These are phyloP conservation scores for Scomberomorus guttatus DNA, from an alignment of 2,797 vertebrate species.

Conservation along the genomic window DNA sequence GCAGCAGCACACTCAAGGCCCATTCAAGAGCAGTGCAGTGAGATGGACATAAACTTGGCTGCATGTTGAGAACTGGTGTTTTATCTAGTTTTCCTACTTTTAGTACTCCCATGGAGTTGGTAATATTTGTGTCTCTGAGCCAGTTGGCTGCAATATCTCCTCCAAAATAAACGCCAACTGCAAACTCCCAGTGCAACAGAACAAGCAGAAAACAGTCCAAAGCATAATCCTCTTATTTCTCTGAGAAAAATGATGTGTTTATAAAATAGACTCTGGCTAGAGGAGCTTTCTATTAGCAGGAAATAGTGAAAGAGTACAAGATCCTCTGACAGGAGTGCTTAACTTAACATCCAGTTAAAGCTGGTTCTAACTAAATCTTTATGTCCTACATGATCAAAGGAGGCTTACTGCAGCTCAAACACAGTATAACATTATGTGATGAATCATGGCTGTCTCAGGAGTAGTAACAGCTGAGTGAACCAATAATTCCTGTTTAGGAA, in stretches of 20 bases:
- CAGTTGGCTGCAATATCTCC: conserved; percentile 11
- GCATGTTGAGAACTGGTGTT: conserved; percentile 16
- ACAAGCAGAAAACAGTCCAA: neutral
- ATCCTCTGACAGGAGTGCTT: neutral
- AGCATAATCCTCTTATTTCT: neutral
- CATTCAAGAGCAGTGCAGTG: neutral
- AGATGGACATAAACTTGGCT: conserved; percentile 27
- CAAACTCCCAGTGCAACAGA: conserved; percentile 15
- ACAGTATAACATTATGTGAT: neutral
- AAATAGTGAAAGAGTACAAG: neutral
- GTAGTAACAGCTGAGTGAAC: conserved; percentile 11
- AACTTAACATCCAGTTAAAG: conserved; percentile 1
- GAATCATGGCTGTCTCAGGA: conserved; percentile 13
- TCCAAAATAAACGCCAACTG: conserved; percentile 15
- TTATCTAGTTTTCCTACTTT: conserved; percentile 14
- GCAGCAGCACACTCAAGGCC: neutral
- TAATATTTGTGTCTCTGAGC: conserved; percentile 14
- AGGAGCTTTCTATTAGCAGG: neutral
- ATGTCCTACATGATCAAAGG: neutral
- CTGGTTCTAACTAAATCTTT: neutral
- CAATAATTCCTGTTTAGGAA: conserved; percentile 14
- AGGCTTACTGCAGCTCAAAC: conserved; percentile 1
- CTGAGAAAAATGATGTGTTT: neutral
- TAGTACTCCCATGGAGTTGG: conserved; percentile 3
- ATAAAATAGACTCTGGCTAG: neutral